Conservation (phyloP, 2,888 invertebrate species). For the Brachyopa scutellaris region DNA sequence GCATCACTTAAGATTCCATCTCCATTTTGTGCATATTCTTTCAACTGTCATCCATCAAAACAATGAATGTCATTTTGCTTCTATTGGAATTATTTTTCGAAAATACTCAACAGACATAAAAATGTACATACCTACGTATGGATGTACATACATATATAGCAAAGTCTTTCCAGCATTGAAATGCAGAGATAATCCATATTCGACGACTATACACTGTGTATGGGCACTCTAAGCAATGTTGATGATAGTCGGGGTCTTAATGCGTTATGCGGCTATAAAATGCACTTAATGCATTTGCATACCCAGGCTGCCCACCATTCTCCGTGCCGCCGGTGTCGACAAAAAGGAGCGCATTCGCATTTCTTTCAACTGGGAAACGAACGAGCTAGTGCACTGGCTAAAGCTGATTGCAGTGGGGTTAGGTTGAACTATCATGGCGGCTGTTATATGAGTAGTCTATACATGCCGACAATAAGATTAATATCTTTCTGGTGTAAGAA, state of each 20-base stretch:
- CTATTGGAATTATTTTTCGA: conserved; percentile 14
- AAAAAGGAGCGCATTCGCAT: conserved; percentile 58
- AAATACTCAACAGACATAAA: conserved; percentile 30
- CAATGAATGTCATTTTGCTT: conserved; percentile 53
- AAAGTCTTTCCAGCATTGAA: conserved; percentile 27
- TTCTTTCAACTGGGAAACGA: conserved; percentile 11
- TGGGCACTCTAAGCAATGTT: conserved; percentile 33
- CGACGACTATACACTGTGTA: conserved; percentile 10
- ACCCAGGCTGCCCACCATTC: conserved; percentile 24
- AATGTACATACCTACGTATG: conserved; percentile 37
- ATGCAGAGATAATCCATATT: conserved; percentile 45
- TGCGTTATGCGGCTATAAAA: conserved; percentile 77
- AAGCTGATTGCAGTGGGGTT: background rate
- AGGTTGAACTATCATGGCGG: conserved; percentile 29
- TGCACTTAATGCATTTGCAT: conserved; percentile 77
- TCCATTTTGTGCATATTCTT: too few species aligned
- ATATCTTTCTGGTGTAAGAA: conserved; percentile 70
- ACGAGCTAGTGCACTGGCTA: background rate
- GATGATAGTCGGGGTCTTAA: conserved; percentile 61
- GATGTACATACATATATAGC: too few species aligned
- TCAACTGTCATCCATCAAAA: conserved; percentile 55
- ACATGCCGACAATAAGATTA: conserved; percentile 68
- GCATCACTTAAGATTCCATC: too few species aligned
- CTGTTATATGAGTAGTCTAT: conserved; percentile 27
- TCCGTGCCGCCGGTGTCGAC: conserved; percentile 16